Evolutionary conservation across 2,113 vertebrate species (phyloP).

Genomic region (Ascaphus truei): DNA sequence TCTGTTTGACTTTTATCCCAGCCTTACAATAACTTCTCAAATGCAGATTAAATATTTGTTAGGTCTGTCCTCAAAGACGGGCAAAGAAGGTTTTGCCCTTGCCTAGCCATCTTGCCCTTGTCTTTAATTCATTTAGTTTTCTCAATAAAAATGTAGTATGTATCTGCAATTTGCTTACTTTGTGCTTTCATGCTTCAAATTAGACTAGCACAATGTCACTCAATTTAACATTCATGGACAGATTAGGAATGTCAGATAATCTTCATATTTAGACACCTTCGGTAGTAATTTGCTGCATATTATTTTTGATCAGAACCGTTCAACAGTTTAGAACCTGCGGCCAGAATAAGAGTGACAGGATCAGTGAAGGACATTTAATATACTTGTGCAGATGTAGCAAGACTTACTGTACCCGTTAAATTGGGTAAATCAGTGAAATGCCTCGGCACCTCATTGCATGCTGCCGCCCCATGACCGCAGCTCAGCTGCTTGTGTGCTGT

Average conservation of each 20-base stretch:
- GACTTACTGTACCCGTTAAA: too few species aligned
- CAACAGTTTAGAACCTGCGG: too few species aligned
- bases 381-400: too few species aligned
- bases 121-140: conserved; percentile 24
- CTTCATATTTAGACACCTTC: too few species aligned
- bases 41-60: conserved; percentile 35
- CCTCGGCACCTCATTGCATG: too few species aligned
- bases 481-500: too few species aligned
- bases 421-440: too few species aligned
- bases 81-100: conserved; percentile 14
- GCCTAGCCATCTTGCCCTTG: conserved; percentile 9
- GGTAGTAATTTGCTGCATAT: too few species aligned
- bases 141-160: conserved; percentile 14
- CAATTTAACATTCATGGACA: background rate
- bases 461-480: too few species aligned
- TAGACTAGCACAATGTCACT: background rate
- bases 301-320: too few species aligned
- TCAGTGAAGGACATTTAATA: too few species aligned
- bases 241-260: background rate
- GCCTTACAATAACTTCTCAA: conserved; percentile 20
- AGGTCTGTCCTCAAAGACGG: conserved; percentile 4
- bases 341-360: too few species aligned
- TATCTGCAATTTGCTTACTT: conserved; percentile 12
- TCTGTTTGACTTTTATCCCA: conserved; percentile 14
- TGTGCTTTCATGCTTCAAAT: background rate